These are phyloP conservation scores for Chelon auratus DNA, from an alignment of 2,797 vertebrate genomes.

Conservation along the genomic window DNA sequence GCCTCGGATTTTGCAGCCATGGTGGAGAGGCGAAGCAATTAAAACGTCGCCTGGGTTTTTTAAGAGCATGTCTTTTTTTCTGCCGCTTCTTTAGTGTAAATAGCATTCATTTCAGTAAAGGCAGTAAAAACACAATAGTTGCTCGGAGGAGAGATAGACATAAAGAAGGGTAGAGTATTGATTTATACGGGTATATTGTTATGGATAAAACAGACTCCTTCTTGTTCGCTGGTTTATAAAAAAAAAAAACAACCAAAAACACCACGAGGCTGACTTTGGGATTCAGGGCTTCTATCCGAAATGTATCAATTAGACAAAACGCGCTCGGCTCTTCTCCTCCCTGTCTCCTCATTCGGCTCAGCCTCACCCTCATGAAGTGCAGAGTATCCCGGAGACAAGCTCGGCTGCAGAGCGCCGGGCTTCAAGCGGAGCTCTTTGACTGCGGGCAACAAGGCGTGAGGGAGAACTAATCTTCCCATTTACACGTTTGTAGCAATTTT, in stretches of 20 bases:
- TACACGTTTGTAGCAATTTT: slow-evolving; percentile 96
- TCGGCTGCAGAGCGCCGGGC: slow-evolving; percentile 87
- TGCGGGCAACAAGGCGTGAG: slow-evolving; percentile 96
- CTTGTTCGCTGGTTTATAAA: slow-evolving; percentile 60
- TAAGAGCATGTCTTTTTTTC: slow-evolving; percentile 54
- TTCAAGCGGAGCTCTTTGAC: slow-evolving; percentile 92
- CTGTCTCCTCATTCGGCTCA: slow-evolving; percentile 45
- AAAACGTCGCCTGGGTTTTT: slow-evolving; percentile 81
- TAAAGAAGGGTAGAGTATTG: slow-evolving; percentile 67
- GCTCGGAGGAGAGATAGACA: slow-evolving; percentile 56
- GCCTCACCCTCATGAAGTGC: slow-evolving; percentile 80
- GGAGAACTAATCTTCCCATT: slow-evolving; percentile 97
- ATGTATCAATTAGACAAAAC: slow-evolving; percentile 68
- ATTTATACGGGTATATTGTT: slow-evolving; percentile 80
- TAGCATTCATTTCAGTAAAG: slow-evolving; percentile 72
- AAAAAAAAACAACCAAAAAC: slow-evolving; percentile 28
- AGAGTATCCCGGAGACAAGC: slow-evolving; percentile 88
- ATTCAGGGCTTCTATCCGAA: slow-evolving; percentile 57
- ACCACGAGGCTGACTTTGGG: slow-evolving; percentile 52
- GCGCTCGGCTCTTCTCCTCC: slow-evolving; percentile 44
- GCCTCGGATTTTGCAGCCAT: slow-evolving; percentile 76
- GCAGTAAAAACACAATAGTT: slow-evolving; percentile 80
- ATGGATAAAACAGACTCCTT: slow-evolving; percentile 70
- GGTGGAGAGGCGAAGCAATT: slow-evolving; percentile 78
- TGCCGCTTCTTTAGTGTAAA: slow-evolving; percentile 75